phyloP scores from a whole-genome alignment of 2,888 invertebrate genomes.

The Phyllotreta cruciferae region DNA sequence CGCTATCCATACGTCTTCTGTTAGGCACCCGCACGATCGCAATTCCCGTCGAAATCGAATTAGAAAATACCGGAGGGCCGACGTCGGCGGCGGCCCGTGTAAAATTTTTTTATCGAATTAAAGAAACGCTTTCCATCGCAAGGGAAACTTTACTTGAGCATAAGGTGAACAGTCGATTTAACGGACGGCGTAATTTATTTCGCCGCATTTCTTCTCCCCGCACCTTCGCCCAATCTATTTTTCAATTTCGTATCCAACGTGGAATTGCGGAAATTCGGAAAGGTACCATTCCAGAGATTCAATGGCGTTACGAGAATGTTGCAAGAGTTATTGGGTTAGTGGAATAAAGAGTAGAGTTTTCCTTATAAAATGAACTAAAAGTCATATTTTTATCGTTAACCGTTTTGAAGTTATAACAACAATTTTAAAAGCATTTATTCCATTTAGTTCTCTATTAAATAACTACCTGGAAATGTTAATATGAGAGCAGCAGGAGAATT shows the following conservation, averaged over 20 bases:
- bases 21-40: no score
- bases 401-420: no score
- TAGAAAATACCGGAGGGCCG: no score
- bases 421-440: no score
- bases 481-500: no score
- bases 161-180: conserved; percentile 12
- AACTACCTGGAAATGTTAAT: no score
- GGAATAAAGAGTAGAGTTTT: background rate
- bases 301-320: background rate
- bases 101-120: background rate
- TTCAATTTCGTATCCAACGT: conserved; percentile 7
- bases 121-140: background rate
- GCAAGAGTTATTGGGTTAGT: background rate
- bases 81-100: no score
- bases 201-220: conserved; percentile 1
- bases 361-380: background rate
- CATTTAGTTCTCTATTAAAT: no score
- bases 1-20: no score
- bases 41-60: no score
- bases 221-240: conserved; percentile 11
- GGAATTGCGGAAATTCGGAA: conserved; percentile 15
- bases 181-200: conserved; percentile 10
- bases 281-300: conserved; percentile 1
- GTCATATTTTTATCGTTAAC: no score
- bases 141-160: conserved; percentile 5